These are phyloP conservation scores for Elachura formosa DNA, from an alignment of 2,113 vertebrate species.

Conservation along the genomic window DNA sequence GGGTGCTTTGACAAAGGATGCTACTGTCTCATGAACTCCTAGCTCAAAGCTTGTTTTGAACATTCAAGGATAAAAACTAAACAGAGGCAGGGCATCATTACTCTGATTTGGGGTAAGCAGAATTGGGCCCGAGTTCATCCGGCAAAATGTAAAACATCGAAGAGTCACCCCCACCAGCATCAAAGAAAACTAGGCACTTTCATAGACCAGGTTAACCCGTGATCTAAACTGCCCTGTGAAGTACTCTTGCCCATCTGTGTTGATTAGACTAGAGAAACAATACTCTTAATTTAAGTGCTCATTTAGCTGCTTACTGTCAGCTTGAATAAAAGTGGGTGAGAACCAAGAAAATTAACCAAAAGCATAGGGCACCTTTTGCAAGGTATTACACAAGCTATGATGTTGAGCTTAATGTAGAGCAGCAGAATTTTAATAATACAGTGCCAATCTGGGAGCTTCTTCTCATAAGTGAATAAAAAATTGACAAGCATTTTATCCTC, in stretches of 20 bases:
- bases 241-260: not conserved
- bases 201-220: not conserved
- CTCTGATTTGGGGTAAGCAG: not conserved
- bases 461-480: not conserved
- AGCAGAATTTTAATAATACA: not conserved
- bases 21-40: not conserved
- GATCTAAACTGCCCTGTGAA: not conserved
- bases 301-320: not conserved
- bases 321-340: not conserved
- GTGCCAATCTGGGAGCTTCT: not conserved
- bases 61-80: not conserved
- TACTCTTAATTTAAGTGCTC: not conserved
- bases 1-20: not conserved
- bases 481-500: not conserved
- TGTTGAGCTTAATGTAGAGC: not conserved
- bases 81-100: not conserved
- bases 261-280: not conserved
- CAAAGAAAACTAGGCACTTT: not conserved
- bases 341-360: not conserved
- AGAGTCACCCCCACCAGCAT: not conserved
- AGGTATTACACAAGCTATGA: not conserved
- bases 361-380: not conserved
- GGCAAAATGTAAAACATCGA: not conserved
- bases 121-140: not conserved
- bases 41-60: not conserved